These are phyloP conservation scores for Chaetogeoica ovagalla DNA, from an alignment of 2,888 invertebrate species.

Conservation along the genomic window DNA sequence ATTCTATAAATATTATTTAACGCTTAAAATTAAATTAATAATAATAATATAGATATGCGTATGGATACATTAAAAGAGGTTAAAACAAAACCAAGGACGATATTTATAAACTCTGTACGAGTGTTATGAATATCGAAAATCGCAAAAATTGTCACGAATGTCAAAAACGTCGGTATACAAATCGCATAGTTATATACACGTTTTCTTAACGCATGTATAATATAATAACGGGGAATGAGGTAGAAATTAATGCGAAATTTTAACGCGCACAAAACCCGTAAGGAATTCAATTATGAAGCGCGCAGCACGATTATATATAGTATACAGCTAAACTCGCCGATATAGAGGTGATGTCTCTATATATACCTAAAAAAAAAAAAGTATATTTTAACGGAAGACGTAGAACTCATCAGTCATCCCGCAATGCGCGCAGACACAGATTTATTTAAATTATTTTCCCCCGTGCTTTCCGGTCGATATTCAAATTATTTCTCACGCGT, in stretches of 20 bases:
- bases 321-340: background rate
- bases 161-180: no score
- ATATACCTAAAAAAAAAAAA: no score
- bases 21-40: no score
- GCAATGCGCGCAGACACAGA: background rate
- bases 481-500: background rate
- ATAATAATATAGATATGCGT: no score
- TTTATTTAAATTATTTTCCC: background rate
- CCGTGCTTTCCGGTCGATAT: background rate
- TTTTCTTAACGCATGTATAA: no score
- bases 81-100: no score
- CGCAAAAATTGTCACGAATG: background rate
- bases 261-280: background rate
- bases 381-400: background rate
- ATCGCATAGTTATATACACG: no score
- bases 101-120: no score
- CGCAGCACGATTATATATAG: background rate
- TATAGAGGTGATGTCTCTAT: no score
- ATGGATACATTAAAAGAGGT: no score
- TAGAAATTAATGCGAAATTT: slow-evolving; percentile 24
- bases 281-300: slow-evolving; percentile 12
- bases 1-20: no score
- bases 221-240: no score
- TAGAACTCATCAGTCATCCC: background rate
- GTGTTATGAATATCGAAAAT: background rate